A percentile compares a stretch with the other conserved stretches of the same genome.
phyloP scores from a whole-genome alignment of 2,113 vertebrate genomes.

The Pyxicephalus adspersus region DNA sequence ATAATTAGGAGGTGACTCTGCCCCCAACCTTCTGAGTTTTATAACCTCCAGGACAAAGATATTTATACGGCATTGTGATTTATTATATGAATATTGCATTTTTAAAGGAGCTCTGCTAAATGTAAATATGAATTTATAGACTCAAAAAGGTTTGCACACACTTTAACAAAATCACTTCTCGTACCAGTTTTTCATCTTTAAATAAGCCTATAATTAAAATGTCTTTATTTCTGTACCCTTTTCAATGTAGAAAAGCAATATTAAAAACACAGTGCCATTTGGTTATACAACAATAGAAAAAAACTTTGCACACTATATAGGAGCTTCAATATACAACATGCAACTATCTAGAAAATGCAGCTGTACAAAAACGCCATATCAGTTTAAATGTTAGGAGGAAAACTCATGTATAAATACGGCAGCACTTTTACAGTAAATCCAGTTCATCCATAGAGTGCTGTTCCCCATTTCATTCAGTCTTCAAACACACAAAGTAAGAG shows the following conservation, averaged over 20 bases:
- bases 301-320: background rate
- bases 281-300: constrained; percentile 10
- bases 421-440: background rate
- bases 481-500: background rate
- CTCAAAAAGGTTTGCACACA: too few relatives aligned
- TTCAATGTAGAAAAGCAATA: constrained; percentile 21
- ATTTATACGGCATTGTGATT: too few relatives aligned
- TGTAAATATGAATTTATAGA: too few relatives aligned
- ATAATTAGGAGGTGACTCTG: too few relatives aligned
- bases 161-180: background rate
- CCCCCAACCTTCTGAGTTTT: too few relatives aligned
- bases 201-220: background rate
- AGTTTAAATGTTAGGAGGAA: background rate
- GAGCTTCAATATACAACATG: constrained; percentile 6
- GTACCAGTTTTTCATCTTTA: background rate
- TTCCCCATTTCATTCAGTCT: background rate
- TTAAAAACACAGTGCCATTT: constrained; percentile 26
- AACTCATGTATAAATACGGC: background rate
- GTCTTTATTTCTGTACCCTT: constrained; percentile 5
- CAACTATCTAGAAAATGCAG: constrained; percentile 11
- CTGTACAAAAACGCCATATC: constrained; percentile 22
- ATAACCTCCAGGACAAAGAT: too few relatives aligned
- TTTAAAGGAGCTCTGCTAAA: too few relatives aligned
- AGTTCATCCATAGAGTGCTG: background rate
- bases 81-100: too few relatives aligned